Conservation (phyloP, 2,113 vertebrate species). For the Marmota monax region DNA sequence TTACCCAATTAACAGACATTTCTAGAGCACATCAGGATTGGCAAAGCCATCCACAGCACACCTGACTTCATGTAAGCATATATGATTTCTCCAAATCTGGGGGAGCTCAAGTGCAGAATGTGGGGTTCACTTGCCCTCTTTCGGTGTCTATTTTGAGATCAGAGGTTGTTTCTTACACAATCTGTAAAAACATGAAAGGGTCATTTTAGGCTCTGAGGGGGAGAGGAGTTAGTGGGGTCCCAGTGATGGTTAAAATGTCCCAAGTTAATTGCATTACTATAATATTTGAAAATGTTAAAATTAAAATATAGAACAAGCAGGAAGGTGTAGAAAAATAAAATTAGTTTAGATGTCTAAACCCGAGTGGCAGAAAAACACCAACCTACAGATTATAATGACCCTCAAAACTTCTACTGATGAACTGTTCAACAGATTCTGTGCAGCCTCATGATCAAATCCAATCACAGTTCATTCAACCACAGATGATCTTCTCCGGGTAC, state of each 20-base stretch:
- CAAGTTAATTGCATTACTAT: background rate
- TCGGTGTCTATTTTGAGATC: background rate
- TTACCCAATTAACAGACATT: background rate
- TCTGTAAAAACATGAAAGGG: background rate
- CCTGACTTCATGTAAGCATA: background rate
- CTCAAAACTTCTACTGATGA: background rate
- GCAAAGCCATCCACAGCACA: background rate
- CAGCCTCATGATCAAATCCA: background rate
- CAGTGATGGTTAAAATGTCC: background rate
- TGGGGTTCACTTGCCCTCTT: background rate
- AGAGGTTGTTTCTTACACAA: background rate
- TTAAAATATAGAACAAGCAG: background rate
- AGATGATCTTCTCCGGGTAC: background rate
- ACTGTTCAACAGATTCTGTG: background rate
- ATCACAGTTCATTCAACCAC: background rate
- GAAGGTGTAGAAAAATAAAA: background rate
- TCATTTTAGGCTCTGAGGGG: background rate
- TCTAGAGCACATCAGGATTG: background rate
- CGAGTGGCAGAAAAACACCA: background rate
- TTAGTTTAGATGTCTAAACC: background rate
- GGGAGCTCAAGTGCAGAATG: background rate
- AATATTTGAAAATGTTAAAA: conserved; percentile 36
- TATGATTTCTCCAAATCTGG: background rate
- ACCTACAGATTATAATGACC: background rate
- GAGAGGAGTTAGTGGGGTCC: background rate